Conservation (phyloP, 2,888 invertebrate species). For the Neoitamus cyanurus region DNA sequence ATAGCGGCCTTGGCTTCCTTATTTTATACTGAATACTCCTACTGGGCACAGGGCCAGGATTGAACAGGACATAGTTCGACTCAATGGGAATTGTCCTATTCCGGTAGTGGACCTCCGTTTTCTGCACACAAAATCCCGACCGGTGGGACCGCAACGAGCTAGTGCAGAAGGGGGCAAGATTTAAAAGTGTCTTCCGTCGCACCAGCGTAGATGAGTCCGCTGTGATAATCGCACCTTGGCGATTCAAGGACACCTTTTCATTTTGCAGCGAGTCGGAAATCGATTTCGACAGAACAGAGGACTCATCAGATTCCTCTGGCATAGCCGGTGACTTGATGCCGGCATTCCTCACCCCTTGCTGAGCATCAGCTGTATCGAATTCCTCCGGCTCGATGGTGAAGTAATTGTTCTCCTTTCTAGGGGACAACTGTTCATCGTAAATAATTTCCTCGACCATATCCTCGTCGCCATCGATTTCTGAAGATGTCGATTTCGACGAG, state of each 20-base stretch:
- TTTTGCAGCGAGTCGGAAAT: slow-evolving; percentile 48
- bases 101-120: slow-evolving; percentile 57
- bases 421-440: slow-evolving; percentile 61
- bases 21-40: slow-evolving; percentile 65
- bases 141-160: slow-evolving; percentile 55
- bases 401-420: slow-evolving; percentile 59
- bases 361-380: slow-evolving; percentile 53
- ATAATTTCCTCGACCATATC: slow-evolving; percentile 65
- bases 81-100: slow-evolving; percentile 65
- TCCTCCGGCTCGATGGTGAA: slow-evolving; percentile 64
- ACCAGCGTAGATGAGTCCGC: slow-evolving; percentile 24
- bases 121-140: slow-evolving; percentile 41
- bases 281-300: slow-evolving; percentile 53
- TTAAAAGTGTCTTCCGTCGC: slow-evolving; percentile 58
- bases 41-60: slow-evolving; percentile 65
- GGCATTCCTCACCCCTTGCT: no score
- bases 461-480: slow-evolving; percentile 60
- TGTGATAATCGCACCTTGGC: background rate
- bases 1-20: slow-evolving; percentile 63
- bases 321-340: background rate
- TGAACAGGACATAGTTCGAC: slow-evolving; percentile 65
- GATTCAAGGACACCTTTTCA: background rate
- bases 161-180: slow-evolving; percentile 62
- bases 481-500: background rate
- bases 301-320: background rate